Evolutionary conservation across 2,797 vertebrate species (phyloP).

Genomic region (Hozukius guyotensis): DNA sequence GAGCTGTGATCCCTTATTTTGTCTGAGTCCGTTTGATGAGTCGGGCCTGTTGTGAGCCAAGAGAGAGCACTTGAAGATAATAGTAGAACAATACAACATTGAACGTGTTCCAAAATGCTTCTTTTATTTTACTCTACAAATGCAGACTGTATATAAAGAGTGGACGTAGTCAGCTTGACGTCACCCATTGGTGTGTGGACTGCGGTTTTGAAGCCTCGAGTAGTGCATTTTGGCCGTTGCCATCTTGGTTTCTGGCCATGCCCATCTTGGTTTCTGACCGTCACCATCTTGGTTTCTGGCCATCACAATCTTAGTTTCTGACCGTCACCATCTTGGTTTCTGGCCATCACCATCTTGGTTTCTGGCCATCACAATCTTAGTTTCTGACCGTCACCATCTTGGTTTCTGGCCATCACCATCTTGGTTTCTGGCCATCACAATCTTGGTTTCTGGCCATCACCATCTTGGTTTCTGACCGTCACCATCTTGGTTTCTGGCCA

Average conservation of each 20-base stretch:
- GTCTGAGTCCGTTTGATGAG: neutral
- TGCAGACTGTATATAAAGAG: no score
- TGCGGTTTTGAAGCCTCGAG: no score
- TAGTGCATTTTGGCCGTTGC: no score
- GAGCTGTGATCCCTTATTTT: constrained; percentile 8
- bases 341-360: rapidly evolving
- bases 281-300: no score
- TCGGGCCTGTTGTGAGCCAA: neutral
- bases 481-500: no score
- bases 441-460: rapidly evolving
- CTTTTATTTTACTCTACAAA: neutral
- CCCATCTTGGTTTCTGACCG: rapidly evolving
- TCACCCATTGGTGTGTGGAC: no score
- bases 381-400: rapidly evolving
- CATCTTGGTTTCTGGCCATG: rapidly evolving
- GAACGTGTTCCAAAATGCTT: neutral
- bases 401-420: rapidly evolving
- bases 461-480: no score
- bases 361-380: rapidly evolving
- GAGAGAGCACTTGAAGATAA: constrained; percentile 9
- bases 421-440: rapidly evolving
- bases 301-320: no score
- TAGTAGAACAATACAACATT: neutral
- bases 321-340: rapidly evolving
- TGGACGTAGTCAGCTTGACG: no score